These are phyloP conservation scores for Pseudomyrmex cubaensis DNA, from an alignment of 1,140 invertebrate genomes.

Conservation along the genomic window DNA sequence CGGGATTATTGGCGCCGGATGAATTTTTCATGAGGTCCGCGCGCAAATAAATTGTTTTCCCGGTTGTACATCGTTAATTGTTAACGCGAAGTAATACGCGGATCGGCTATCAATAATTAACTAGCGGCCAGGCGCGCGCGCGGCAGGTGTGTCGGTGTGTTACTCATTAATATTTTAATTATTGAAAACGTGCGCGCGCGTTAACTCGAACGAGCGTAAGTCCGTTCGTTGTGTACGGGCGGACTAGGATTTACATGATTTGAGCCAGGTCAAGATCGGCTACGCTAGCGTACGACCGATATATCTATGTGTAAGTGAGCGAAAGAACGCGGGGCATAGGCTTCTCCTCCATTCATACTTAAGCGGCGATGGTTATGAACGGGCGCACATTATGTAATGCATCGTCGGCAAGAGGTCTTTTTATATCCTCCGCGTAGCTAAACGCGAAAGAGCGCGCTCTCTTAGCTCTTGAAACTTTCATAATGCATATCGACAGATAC, in stretches of 20 bases:
- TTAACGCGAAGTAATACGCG: slow-evolving; percentile 70
- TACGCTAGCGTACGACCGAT: slow-evolving; percentile 51
- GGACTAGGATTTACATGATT: slow-evolving; percentile 78
- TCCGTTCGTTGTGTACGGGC: neutral
- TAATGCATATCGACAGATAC: slow-evolving; percentile 57
- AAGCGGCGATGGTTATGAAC: slow-evolving; percentile 77
- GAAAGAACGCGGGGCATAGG: slow-evolving; percentile 65
- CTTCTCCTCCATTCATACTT: slow-evolving; percentile 79
- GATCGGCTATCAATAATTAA: slow-evolving; percentile 71
- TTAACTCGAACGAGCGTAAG: neutral
- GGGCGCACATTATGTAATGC: slow-evolving; percentile 79
- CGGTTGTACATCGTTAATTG: slow-evolving; percentile 63
- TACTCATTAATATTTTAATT: slow-evolving; percentile 74
- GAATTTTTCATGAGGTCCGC: slow-evolving; percentile 59
- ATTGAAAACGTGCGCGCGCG: slow-evolving; percentile 53
- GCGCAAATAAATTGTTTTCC: slow-evolving; percentile 62
- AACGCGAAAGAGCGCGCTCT: slow-evolving; percentile 60
- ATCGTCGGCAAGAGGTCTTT: slow-evolving; percentile 74
- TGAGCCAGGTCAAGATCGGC: slow-evolving; percentile 79
- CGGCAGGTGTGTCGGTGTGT: slow-evolving; percentile 57
- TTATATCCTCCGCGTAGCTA: slow-evolving; percentile 72
- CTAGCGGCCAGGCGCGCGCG: slow-evolving; percentile 39
- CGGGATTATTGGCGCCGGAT: slow-evolving; percentile 47
- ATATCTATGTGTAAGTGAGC: slow-evolving; percentile 59
- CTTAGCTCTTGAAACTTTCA: slow-evolving; percentile 37